Percentiles rank a stretch among this genome's conserved stretches.
Conservation (phyloP, 1,140 invertebrate species). For the Acromyrmex heyeri region DNA sequence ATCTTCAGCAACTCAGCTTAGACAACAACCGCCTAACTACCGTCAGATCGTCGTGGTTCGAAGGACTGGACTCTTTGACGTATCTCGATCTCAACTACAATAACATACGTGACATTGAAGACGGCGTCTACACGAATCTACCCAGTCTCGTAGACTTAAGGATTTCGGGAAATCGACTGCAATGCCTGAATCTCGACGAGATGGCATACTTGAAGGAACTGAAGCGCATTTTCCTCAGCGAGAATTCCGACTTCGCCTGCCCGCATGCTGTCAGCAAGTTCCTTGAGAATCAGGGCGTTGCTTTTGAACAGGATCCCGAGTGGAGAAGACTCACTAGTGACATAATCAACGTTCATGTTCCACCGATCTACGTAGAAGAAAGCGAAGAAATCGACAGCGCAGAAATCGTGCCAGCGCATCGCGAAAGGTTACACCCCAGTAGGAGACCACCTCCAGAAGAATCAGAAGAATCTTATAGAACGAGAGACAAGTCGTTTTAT, state of each 20-base stretch:
- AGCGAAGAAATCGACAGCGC: neutral
- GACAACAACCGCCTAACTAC: constrained; percentile 79
- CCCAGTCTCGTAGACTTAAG: constrained; percentile 81
- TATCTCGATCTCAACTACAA: constrained; percentile 84
- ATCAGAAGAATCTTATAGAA: neutral
- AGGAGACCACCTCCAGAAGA: neutral
- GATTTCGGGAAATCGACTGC: constrained; percentile 82
- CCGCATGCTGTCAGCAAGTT: constrained; percentile 80
- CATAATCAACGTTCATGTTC: constrained; percentile 42
- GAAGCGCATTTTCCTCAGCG: constrained; percentile 79
- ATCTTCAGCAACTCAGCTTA: constrained; percentile 82
- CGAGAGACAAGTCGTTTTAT: constrained; percentile 33
- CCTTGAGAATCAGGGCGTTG: constrained; percentile 71
- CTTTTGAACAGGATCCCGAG: constrained; percentile 77
- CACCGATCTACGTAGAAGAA: neutral
- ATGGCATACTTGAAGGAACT: constrained; percentile 77
- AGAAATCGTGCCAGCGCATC: constrained; percentile 50
- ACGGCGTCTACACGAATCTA: constrained; percentile 77
- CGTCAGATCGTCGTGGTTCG: constrained; percentile 79
- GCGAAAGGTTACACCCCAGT: constrained; percentile 57
- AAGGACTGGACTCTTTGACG: constrained; percentile 78
- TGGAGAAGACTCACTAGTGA: constrained; percentile 76
- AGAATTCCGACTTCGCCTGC: constrained; percentile 82
- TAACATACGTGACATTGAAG: constrained; percentile 79
- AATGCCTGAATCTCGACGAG: constrained; percentile 80